Evolutionary conservation across 2,113 vertebrate species (phyloP), one percentile per base, ranked within the genome.

Genomic region (Pipa parva): DNA sequence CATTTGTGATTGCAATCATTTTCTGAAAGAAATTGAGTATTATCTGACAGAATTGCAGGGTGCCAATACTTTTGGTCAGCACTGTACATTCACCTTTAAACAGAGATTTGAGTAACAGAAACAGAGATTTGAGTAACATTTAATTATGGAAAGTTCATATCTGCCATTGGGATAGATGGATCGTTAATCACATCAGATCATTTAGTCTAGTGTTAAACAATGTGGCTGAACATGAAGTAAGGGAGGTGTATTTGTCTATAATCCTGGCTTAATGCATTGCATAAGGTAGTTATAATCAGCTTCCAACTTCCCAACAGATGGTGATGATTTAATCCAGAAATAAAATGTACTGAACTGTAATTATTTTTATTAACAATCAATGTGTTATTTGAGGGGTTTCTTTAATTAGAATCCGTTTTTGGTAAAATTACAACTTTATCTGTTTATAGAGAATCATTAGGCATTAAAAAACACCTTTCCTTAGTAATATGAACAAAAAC

Each of bases 251-350:
- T 21, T 29, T 28, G 15, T 28, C n/a, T 46, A 27, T 24, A 65
- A 42, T 56, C 51, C 37, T 55, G 36, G 22, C 4, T 64, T 45
- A 56, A 29, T 42, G 13, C 51, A 45, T 56, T 29, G 31, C 15
- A 46, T 65, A 56, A 56, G 2, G n/a, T 39, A 45, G 22, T 24
- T 48, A 15, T 48, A 66, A 57, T 65, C 51, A 46, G 9, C 63
- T 42, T 42, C 11, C 20, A 42, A 28, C 18, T 39, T 5, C n/a
- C 48, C 7, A 46, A 7, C 36, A 65, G 63, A 65, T 65, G 50
- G 51, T 56, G 63, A 57, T 56, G 8, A 20, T 57, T 55, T 57
- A 56, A 57, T 22, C 39, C 17, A 31, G 52, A 46, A 20, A 46
- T 54, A 6, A 21, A 49, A 22, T 13, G 5, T 24, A 21, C 7